Base-by-base conservation (phyloP, 2,113 vertebrate species). In the Ictalurus furcatus region DNA sequence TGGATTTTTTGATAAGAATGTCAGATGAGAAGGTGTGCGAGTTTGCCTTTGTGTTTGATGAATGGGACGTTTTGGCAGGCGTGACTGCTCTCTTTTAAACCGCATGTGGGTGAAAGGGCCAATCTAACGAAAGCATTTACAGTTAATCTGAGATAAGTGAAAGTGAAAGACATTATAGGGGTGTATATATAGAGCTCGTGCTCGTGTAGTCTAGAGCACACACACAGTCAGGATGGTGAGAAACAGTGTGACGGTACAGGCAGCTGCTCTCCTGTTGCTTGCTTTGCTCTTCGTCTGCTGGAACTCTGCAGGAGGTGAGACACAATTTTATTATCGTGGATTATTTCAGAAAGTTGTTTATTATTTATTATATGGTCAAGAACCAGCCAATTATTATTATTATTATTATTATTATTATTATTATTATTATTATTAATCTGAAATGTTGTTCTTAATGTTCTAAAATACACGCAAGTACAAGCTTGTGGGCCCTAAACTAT, bases 121-220 rank as follows among this genome's bases (percentile, higher is more conserved):
- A 14, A 6, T 9, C n/a, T 4, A 9, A 63, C 74, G 73, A 25
- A 7, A 61, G 28, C 84, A 56, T 85, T 91, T 91, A 76, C 84
- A 74, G 85, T 30, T 88, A 92, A 84, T 23, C 21, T 71, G 17
- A 54, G 67, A 1, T 14, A 44, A 78, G 73, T 65, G 88, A 92
- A 92, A 92, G 87, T 90, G 91, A 92, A 92, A 91, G 87, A 80
- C 44, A 0, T 25, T 23, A 21, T 2, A 16, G 30, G 11, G 44
- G 5, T 85, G 5, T 85, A 90, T 92, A 92, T 89, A 92, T 48
- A 83, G 61, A 54, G 85, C n/a, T 2, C 0, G 28, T 3, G 59
- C 23, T 13, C 2, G 1, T 9, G 84, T 61, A 56, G 3, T 74
- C 25, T 28, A 30, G 21, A 83, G 30, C 80, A 81, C 54, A 34